These are phyloP conservation scores for Apis mellifera DNA, from an alignment of 1,140 invertebrate species.

Conservation along the genomic window DNA sequence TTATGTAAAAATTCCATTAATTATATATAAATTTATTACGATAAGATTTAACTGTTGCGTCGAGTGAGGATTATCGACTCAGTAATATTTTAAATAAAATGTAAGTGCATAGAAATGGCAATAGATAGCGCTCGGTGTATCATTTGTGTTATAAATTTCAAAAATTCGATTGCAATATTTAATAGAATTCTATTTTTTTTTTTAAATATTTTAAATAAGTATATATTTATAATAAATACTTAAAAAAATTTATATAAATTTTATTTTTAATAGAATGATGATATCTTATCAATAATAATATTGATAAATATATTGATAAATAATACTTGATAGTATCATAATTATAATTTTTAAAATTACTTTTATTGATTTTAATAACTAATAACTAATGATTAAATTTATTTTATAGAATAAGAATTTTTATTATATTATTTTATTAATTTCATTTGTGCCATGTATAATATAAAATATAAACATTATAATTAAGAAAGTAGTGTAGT, in stretches of 20 bases:
- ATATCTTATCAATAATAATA: background rate
- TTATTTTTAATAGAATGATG: too few relatives aligned
- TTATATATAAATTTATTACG: background rate
- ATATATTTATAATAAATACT: background rate
- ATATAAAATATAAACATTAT: background rate
- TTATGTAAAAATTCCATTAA: background rate
- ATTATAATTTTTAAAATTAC: background rate
- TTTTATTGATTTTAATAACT: background rate
- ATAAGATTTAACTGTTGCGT: constrained; percentile 16
- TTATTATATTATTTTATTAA: background rate
- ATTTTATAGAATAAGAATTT: background rate
- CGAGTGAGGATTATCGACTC: background rate
- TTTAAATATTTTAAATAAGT: background rate
- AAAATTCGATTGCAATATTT: background rate
- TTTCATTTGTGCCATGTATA: background rate
- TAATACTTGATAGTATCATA: too few relatives aligned
- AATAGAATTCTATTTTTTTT: background rate
- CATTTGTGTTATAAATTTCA: background rate
- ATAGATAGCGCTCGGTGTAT: constrained; percentile 29
- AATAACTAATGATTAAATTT: background rate
- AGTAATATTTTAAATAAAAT: background rate
- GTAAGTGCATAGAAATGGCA: constrained; percentile 1
- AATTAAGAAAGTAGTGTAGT: constrained; percentile 17
- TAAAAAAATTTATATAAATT: background rate
- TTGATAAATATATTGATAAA: background rate